A percentile compares a stretch with the other conserved stretches of the same genome.
These are phyloP conservation scores for Dynastes hyllus DNA, from an alignment of 2,888 invertebrate genomes.

Conservation along the genomic window DNA sequence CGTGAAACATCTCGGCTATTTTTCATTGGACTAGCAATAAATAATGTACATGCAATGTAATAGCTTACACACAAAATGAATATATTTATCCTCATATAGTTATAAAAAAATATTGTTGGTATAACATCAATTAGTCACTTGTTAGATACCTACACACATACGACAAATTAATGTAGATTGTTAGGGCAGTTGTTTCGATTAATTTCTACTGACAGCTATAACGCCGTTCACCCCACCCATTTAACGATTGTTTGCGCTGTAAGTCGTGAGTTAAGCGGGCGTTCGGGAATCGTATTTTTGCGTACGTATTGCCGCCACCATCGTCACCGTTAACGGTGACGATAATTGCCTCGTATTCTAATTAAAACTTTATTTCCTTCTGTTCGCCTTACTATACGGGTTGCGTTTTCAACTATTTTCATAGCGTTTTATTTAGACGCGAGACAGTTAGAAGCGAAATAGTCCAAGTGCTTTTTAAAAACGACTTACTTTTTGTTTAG, in stretches of 20 bases:
- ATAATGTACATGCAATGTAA: no score
- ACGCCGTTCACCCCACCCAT: background rate
- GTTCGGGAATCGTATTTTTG: conserved; percentile 5
- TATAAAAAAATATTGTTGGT: no score
- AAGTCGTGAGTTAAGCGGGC: background rate
- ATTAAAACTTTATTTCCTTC: background rate
- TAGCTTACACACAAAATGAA: no score
- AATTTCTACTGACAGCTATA: background rate
- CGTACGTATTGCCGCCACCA: background rate
- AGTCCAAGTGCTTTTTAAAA: no score
- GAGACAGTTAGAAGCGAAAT: background rate
- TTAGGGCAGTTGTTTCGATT: background rate
- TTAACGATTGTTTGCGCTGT: conserved; percentile 14
- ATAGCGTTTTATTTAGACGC: background rate
- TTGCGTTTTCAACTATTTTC: conserved; percentile 4
- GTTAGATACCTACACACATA: background rate
- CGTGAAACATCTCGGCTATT: no score
- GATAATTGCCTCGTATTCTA: conserved; percentile 17
- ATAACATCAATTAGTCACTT: no score
- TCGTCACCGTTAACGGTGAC: background rate
- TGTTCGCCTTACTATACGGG: background rate
- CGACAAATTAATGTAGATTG: background rate
- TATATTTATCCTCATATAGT: no score
- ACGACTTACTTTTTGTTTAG: no score
- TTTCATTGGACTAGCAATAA: no score